Evolutionary conservation across 2,113 vertebrate species (phyloP), one percentile per base, ranked within the genome.

Genomic region (Prunella himalayana): DNA sequence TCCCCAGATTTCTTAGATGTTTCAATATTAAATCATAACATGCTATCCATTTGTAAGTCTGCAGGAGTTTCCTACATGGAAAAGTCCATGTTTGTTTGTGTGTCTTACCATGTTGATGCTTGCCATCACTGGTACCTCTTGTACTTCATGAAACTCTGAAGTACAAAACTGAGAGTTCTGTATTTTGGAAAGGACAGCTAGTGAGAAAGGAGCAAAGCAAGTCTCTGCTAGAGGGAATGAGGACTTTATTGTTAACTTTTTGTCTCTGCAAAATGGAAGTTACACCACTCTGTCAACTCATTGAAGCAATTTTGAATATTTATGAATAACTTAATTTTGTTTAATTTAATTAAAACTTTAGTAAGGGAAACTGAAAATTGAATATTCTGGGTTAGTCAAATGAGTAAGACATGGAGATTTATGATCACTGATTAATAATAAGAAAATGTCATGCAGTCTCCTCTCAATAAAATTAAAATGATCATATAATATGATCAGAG

Each of bases 1-100:
- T 54, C 24, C 27, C 7, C 27, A 54, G 53, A 51, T 49, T 65
- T 85, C 1, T 6, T n/a, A 31, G 27, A 49, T 11, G 4, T 71
- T 50, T 59, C 51, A 44, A 0, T 69, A 31, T 65, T 73, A 57
- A 61, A 15, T 56, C 1, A 1, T n/a, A 51, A 4, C 21, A 33
- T 4, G 2, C 24, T 87, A 44, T 27, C 11, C 0, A 2, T 57
- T 66, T 5, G 0, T 30, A 45, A 31, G 33, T 30, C 13, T 44
- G 20, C n/a, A 59, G 15, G 18, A 59, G 33, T 69, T 73, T 65
- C 9, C 28, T 39, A 1, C 22, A 31, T 9, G 31, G 39, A 86
- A 64, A 83, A 60, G 9, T 30, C 6, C 6, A 8, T 28, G 31
- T 59, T 42, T 42, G 23, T 50, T 66, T 50, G 11, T 70, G 21